These are phyloP conservation scores for Mus musculus DNA, from an alignment of 2,113 vertebrate species.

Conservation along the genomic window GRCm39 chr6:9084501-9085000, in stretches of 20 bases:
- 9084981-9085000: not conserved
- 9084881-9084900: conserved; percentile 28
- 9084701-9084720: conserved; percentile 84
- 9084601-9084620: conserved; percentile 27
- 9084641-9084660: conserved; percentile 30
- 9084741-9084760: conserved; percentile 86
- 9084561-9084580: conserved; percentile 34
- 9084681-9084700: conserved; percentile 40
- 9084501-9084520: conserved; percentile 28
- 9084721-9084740: conserved; percentile 84
- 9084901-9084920: not conserved
- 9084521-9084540: conserved; percentile 22
- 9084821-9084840: not conserved
- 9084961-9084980: conserved; percentile 23
- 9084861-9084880: not conserved
- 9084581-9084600: conserved; percentile 3
- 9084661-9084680: conserved; percentile 66
- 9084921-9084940: not conserved
- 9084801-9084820: conserved; percentile 68
- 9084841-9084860: conserved; percentile 34
- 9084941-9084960: conserved; percentile 30
- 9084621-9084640: not conserved
- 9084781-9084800: conserved; percentile 83
- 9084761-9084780: conserved; percentile 87
- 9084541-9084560: conserved; percentile 37